phyloP scores from a whole-genome alignment of 1,140 invertebrate genomes.

The Maconellicoccus hirsutus region DNA sequence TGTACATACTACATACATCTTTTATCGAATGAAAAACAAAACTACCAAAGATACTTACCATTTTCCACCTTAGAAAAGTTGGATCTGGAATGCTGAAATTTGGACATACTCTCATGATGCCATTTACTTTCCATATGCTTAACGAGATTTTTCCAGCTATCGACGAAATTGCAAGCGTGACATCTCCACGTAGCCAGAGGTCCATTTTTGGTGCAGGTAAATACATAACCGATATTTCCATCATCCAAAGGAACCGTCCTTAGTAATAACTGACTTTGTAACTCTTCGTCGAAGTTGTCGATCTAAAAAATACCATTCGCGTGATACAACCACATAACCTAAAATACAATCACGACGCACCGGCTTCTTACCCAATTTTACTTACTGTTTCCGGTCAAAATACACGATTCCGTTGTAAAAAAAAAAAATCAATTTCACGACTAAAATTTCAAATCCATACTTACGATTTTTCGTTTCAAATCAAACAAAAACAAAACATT shows the following conservation, averaged over 20 bases:
- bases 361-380: background rate
- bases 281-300: background rate
- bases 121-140: slow-evolving; percentile 24
- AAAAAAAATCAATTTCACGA: background rate
- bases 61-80: slow-evolving; percentile 23
- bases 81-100: slow-evolving; percentile 23
- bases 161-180: slow-evolving; percentile 26
- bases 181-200: slow-evolving; percentile 24
- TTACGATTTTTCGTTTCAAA: background rate
- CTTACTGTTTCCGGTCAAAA: background rate
- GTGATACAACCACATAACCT: background rate
- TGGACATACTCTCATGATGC: slow-evolving; percentile 24
- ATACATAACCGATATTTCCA: slow-evolving; percentile 25
- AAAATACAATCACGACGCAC: background rate
- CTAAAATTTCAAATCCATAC: background rate
- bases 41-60: slow-evolving; percentile 23
- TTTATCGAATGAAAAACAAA: too few species aligned
- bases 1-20: too few species aligned
- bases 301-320: background rate
- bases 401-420: background rate
- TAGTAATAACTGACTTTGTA: slow-evolving; percentile 23
- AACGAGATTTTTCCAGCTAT: slow-evolving; percentile 23
- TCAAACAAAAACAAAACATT: too few species aligned
- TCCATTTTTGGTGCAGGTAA: slow-evolving; percentile 25
- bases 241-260: slow-evolving; percentile 25